Percentiles rank a stretch among this genome's conserved stretches.
These are phyloP conservation scores for Oryzaephilus surinamensis DNA, from an alignment of 1,140 invertebrate genomes.

Conservation along the genomic window DNA sequence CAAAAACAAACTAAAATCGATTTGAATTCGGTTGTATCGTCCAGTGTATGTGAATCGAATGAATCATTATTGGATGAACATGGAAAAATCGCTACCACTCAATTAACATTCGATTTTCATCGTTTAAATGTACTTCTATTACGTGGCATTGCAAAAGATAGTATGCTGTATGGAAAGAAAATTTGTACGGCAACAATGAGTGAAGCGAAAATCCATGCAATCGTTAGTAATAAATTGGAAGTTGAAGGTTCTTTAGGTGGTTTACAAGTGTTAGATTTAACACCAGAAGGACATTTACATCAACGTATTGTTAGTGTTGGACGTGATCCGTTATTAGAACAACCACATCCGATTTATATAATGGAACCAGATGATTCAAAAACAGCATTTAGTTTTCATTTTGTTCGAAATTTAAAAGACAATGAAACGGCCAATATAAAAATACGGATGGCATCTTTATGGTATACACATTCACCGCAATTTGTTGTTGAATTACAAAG, in stretches of 20 bases:
- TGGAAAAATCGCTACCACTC: constrained; percentile 40
- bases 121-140: constrained; percentile 79
- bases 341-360: constrained; percentile 41
- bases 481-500: constrained; percentile 77
- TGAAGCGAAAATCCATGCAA: constrained; percentile 82
- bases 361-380: constrained; percentile 30
- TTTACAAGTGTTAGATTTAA: constrained; percentile 82
- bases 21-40: constrained; percentile 21
- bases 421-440: constrained; percentile 35
- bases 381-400: constrained; percentile 56
- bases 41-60: constrained; percentile 15
- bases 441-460: constrained; percentile 80
- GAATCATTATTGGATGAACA: constrained; percentile 26
- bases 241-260: constrained; percentile 82
- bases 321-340: constrained; percentile 53
- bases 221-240: constrained; percentile 55
- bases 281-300: constrained; percentile 70
- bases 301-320: constrained; percentile 80
- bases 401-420: constrained; percentile 40
- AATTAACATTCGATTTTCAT: constrained; percentile 88
- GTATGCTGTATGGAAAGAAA: constrained; percentile 65
- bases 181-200: constrained; percentile 88
- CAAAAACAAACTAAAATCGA: constrained; percentile 25
- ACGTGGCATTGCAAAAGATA: constrained; percentile 63
- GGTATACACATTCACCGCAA: constrained; percentile 83